Conservation (phyloP, 2,888 invertebrate species). For the Geotrupes spiniger region DNA sequence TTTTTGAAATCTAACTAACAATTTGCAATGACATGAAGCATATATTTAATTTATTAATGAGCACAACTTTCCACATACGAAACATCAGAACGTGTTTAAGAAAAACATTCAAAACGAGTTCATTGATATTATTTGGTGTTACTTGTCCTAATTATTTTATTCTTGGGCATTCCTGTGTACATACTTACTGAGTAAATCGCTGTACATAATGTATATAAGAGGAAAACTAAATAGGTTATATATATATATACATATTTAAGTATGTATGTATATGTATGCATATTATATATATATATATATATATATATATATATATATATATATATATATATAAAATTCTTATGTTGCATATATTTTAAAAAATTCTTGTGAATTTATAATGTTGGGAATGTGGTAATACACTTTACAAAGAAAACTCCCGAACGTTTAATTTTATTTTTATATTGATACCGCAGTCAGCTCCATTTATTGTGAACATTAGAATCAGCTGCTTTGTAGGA, state of each 20-base stretch:
- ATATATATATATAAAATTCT: constrained; percentile 23
- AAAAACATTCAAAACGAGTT: constrained; percentile 40
- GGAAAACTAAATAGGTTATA: constrained; percentile 26
- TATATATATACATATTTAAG: too few species aligned
- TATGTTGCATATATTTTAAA: constrained; percentile 42
- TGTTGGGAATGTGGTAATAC: constrained; percentile 28
- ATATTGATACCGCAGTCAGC: background rate
- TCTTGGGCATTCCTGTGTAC: constrained; percentile 46
- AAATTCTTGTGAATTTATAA: constrained; percentile 44
- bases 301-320: too few species aligned
- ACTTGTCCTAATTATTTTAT: constrained; percentile 34
- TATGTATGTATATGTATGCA: too few species aligned
- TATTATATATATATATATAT: too few species aligned
- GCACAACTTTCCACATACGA: too few species aligned
- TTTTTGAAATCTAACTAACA: too few species aligned
- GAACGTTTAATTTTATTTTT: constrained; percentile 22
- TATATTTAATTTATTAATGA: too few species aligned
- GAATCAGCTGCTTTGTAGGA: too few species aligned
- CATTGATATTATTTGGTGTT: constrained; percentile 36
- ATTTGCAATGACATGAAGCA: too few species aligned
- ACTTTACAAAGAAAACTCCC: constrained; percentile 36
- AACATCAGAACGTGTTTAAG: too few species aligned
- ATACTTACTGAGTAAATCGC: constrained; percentile 35
- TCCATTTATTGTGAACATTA: too few species aligned
- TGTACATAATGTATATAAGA: constrained; percentile 50